These are phyloP conservation scores for Cladorhizidae sp. DNA, from an alignment of 37 sponge, comb jelly and placozoan genomes.

Conservation along the genomic window DNA sequence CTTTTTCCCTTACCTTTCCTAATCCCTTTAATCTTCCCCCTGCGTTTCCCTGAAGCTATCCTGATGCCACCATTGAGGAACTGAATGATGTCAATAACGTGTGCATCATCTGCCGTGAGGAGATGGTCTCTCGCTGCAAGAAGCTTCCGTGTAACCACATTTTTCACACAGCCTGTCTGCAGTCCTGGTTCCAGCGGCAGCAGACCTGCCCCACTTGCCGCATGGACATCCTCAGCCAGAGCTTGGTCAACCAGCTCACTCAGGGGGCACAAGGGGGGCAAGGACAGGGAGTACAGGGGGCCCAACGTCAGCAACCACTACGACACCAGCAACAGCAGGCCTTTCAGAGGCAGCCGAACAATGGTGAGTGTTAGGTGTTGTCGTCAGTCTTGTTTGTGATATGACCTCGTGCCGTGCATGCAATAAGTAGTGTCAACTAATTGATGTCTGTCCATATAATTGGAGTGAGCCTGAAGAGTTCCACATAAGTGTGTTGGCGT, in stretches of 20 bases:
- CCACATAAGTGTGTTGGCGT: too few species aligned
- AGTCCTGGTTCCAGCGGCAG: slow-evolving; percentile 98
- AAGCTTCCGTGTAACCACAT: slow-evolving; percentile 96
- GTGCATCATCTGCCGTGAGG: slow-evolving; percentile 97
- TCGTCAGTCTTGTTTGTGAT: background rate
- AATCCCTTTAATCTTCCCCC: background rate
- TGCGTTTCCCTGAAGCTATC: slow-evolving; percentile 55
- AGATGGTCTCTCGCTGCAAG: slow-evolving; percentile 83
- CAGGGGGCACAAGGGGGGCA: slow-evolving; percentile 9
- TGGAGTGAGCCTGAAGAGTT: too few species aligned
- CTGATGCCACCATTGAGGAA: slow-evolving; percentile 94
- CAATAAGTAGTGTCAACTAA: too few species aligned
- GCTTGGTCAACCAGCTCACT: background rate
- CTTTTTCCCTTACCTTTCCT: background rate
- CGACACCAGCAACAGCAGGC: slow-evolving; percentile 18
- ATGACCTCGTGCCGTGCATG: too few species aligned
- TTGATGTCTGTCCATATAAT: too few species aligned
- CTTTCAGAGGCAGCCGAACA: background rate
- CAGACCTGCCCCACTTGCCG: slow-evolving; percentile 98
- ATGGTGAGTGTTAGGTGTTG: background rate
- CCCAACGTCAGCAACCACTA: slow-evolving; percentile 13
- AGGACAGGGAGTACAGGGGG: background rate
- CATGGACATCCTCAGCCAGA: slow-evolving; percentile 43
- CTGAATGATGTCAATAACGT: slow-evolving; percentile 71
- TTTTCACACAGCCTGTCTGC: slow-evolving; percentile 92